A percentile compares a stretch with the other conserved stretches of the same genome.
These are phyloP conservation scores for Phrynosoma blainvillii DNA, from an alignment of 2,113 vertebrate species.

Conservation along the genomic window DNA sequence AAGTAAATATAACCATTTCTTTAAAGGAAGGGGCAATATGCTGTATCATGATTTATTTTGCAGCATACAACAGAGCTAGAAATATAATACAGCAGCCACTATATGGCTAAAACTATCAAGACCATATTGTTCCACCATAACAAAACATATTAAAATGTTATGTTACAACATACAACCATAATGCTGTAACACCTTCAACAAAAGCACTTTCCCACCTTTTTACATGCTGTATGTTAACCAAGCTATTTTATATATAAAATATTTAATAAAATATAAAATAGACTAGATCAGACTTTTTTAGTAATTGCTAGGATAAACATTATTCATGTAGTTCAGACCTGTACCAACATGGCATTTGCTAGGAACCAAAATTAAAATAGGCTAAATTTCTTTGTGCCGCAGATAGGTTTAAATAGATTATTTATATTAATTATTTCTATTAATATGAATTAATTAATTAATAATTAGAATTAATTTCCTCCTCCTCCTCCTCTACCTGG, in stretches of 20 bases:
- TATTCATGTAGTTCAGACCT: background rate
- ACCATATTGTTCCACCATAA: background rate
- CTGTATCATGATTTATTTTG: too few species aligned
- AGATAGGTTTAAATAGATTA: too few species aligned
- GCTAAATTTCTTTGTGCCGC: too few species aligned
- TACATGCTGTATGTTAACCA: background rate
- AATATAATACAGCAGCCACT: too few species aligned
- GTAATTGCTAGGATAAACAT: background rate
- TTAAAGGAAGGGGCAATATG: background rate
- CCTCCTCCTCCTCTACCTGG: too few species aligned
- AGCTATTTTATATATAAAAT: background rate
- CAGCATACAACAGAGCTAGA: too few species aligned
- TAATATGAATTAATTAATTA: too few species aligned
- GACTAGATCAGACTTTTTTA: background rate
- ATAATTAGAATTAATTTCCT: too few species aligned
- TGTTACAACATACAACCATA: background rate
- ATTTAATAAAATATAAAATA: too few species aligned
- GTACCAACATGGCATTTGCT: too few species aligned
- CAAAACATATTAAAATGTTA: background rate
- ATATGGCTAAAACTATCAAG: background rate
- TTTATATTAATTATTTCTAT: too few species aligned
- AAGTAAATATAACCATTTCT: background rate
- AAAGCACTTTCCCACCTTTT: background rate
- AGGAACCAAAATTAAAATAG: too few species aligned
- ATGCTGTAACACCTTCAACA: background rate